Percentiles rank a stretch among this genome's conserved stretches.
Conservation (phyloP, 2,797 vertebrate species). For the Acridotheres tristis region DNA sequence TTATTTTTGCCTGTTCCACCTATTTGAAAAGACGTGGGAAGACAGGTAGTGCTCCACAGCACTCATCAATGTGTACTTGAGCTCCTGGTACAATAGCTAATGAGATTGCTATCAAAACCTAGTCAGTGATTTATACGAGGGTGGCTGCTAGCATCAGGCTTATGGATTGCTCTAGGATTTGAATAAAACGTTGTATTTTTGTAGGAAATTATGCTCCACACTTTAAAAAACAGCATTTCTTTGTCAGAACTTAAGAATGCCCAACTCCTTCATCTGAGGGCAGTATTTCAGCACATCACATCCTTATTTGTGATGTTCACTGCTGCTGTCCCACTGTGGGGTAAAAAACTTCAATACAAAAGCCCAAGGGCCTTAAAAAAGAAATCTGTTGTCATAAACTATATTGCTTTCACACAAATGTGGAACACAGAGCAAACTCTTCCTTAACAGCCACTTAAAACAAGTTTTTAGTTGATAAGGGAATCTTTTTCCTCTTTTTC, state of each 20-base stretch:
- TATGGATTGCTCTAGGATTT: background rate
- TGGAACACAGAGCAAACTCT: background rate
- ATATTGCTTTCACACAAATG: background rate
- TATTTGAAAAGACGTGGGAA: slow-evolving; percentile 22
- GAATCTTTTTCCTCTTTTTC: background rate
- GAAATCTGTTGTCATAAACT: background rate
- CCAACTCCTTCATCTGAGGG: background rate
- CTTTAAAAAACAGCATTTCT: background rate
- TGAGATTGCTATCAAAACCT: background rate
- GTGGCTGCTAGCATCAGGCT: background rate
- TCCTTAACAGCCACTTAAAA: background rate
- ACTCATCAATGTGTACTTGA: background rate
- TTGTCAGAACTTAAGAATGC: background rate
- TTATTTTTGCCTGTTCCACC: background rate
- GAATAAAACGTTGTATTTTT: background rate
- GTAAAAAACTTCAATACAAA: background rate
- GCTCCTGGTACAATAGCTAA: background rate
- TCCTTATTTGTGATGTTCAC: background rate
- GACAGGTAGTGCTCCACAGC: background rate
- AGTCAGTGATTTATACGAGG: background rate
- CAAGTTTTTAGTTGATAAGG: background rate
- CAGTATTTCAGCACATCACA: background rate
- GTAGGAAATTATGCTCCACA: background rate
- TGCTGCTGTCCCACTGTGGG: rapidly evolving
- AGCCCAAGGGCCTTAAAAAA: background rate